phyloP scores from a whole-genome alignment of 2,797 vertebrate genomes.

The Bradypodion ventrale region DNA sequence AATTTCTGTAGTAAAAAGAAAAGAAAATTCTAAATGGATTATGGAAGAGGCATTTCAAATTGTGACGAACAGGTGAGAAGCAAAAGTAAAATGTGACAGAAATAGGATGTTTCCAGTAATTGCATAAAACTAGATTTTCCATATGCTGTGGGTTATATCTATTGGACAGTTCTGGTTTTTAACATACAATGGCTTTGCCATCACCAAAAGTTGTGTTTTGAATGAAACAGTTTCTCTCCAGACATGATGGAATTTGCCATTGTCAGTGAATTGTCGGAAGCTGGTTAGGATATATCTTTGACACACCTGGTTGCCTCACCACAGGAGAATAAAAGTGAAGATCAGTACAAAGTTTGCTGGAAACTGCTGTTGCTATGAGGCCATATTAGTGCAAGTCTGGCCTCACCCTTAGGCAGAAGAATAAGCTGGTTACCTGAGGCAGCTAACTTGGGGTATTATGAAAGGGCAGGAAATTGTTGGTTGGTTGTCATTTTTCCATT shows the following conservation, averaged over 20 bases:
- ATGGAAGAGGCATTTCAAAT: too few relatives aligned
- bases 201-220: not conserved
- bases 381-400: not conserved
- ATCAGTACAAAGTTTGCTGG: not conserved
- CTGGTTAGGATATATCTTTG: not conserved
- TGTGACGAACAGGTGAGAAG: too few relatives aligned
- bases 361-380: not conserved
- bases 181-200: not conserved
- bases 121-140: not conserved
- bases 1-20: too few relatives aligned
- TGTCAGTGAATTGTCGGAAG: not conserved
- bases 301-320: too few relatives aligned
- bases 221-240: not conserved
- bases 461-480: not conserved
- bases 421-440: too few relatives aligned
- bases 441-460: too few relatives aligned
- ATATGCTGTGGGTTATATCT: not conserved
- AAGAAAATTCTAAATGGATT: too few relatives aligned
- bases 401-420: not conserved
- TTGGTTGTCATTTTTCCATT: not conserved
- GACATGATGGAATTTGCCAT: not conserved
- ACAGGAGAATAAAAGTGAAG: not conserved
- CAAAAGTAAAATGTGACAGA: too few relatives aligned
- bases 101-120: not conserved
- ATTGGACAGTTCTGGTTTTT: too few relatives aligned